A percentile compares a stretch with the other conserved stretches of the same genome.
Evolutionary conservation across 2,113 vertebrate genomes (phyloP).

Genomic region (Condylura cristata): DNA sequence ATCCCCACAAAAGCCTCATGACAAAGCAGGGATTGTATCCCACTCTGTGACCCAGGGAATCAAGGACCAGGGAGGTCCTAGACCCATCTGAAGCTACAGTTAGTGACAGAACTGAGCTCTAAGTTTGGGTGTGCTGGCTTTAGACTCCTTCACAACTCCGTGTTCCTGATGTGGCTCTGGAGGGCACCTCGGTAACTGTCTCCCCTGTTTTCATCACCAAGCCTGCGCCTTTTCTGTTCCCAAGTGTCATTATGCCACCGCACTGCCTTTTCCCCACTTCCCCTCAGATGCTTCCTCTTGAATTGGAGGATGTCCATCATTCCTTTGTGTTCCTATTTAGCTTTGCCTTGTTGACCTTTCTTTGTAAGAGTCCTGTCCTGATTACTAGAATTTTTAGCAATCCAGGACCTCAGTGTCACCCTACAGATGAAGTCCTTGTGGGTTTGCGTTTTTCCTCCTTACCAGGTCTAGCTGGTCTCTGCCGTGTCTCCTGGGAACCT

Average conservation of each 20-base stretch:
- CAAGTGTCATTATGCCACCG: rapidly evolving
- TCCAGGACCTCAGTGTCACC: background rate
- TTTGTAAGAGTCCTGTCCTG: background rate
- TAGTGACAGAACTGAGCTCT: background rate
- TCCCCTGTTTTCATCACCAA: background rate
- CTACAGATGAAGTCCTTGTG: background rate
- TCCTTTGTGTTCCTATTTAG: background rate
- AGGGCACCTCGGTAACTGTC: background rate
- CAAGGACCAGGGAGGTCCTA: background rate
- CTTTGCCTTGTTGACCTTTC: background rate
- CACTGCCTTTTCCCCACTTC: rapidly evolving
- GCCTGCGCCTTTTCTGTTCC: background rate
- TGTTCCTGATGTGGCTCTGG: background rate
- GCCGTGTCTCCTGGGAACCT: background rate
- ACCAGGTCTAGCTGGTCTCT: too few species aligned
- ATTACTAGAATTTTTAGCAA: background rate
- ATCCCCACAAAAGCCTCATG: background rate
- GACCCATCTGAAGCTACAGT: background rate
- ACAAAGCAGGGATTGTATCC: too few species aligned
- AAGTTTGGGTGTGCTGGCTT: background rate
- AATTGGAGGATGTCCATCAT: rapidly evolving
- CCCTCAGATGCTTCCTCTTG: background rate
- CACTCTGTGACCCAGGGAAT: background rate
- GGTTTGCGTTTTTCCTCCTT: background rate
- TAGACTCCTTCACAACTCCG: rapidly evolving